Evolutionary conservation across 2,888 invertebrate genomes (phyloP), one percentile per base, ranked within the genome.

Genomic region (Andrena minutula): DNA sequence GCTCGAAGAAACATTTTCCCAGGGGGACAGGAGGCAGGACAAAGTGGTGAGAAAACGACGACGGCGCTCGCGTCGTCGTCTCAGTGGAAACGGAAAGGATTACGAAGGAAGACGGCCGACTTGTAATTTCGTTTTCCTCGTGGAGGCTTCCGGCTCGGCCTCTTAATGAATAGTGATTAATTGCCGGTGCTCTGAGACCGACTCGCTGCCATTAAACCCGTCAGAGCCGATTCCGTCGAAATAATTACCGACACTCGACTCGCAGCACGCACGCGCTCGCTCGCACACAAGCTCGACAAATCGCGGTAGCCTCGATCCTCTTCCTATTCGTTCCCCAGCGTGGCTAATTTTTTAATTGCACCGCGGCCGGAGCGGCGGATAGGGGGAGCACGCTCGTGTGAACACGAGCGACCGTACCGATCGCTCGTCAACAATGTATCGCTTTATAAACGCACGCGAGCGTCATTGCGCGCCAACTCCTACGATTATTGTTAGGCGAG

Each of bases 121-220:
- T 84, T 81, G 89, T 85, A 89, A 89, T 90, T 90, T 89, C 82
- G 86, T 82, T 90, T 88, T 90, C 89, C 90, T 85, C 83, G 84
- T 86, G 32, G 78, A 71, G 76, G 83, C 87, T 89, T 90, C 89
- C 90, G 88, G 84, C 87, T 82, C 88, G 83, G 83, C 84, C 84
- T 88, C 85, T 82, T 90, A 90, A 90, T 90, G 90, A 90, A 90
- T 90, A 91, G 89, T 90, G 90, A 90, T 90, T 90, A 90, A 90
- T 90, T 89, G 91, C 86, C 87, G 73, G 88, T 86, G 79, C 86
- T 89, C 88, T 82, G 90, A 86, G 90, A 90, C 85, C 89, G 88
- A 90, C 89, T 90, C 86, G 83, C 85, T 88, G 83, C 90, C 90
- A 90, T 90, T 90, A 90, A 90, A 86, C 88, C 89, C 89, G 85